phyloP scores from a whole-genome alignment of 2,113 vertebrate genomes.

The Nesoenas mayeri region DNA sequence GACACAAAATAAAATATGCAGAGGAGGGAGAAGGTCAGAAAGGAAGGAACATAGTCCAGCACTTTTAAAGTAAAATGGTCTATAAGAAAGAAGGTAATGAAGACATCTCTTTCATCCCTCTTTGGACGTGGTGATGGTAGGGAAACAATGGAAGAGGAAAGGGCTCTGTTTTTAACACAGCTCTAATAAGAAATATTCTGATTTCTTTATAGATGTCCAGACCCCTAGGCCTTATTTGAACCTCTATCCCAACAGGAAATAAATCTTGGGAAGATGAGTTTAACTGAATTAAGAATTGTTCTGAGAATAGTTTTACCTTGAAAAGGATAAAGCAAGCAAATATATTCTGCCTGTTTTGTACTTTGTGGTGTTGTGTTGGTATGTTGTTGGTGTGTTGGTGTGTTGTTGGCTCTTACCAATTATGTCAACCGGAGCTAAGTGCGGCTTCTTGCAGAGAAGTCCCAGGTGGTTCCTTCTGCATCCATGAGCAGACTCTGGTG shows the following conservation, averaged over 20 bases:
- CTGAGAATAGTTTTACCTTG: neutral
- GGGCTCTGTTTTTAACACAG: neutral
- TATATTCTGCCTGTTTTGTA: neutral
- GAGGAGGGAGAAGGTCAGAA: neutral
- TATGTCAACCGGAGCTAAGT: neutral
- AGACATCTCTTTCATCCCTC: neutral
- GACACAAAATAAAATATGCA: neutral
- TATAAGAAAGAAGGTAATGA: neutral
- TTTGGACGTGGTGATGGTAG: neutral
- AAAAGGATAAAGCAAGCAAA: neutral
- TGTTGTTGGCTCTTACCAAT: neutral
- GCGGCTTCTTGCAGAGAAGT: neutral
- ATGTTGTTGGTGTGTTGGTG: neutral
- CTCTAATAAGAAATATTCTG: neutral
- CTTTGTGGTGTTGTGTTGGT: neutral
- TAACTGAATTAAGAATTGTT: neutral
- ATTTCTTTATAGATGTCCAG: neutral
- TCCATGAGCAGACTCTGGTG: neutral
- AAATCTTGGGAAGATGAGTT: neutral
- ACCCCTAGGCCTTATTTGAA: neutral
- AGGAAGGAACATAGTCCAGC: neutral
- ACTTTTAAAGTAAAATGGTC: neutral
- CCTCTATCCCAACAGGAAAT: neutral
- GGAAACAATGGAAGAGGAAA: neutral
- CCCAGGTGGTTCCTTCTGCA: neutral